These are phyloP conservation scores for Elachura formosa DNA, from an alignment of 2,113 vertebrate species.

Conservation along the genomic window DNA sequence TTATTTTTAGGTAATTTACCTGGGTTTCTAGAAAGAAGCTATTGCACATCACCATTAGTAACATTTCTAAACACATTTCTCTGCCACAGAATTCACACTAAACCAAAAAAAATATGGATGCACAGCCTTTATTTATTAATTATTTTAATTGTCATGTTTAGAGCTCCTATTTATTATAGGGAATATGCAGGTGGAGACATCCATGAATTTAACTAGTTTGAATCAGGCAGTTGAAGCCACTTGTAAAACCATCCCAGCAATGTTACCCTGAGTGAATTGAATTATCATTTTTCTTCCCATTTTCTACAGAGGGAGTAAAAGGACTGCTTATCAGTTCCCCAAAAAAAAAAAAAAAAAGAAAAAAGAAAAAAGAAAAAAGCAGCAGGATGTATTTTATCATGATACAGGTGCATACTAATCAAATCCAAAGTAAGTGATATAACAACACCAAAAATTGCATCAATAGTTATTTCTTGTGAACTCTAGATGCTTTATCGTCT, in stretches of 20 bases:
- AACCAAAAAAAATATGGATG: not conserved
- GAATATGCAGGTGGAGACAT: not conserved
- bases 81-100: not conserved
- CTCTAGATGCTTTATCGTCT: not conserved
- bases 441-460: not conserved
- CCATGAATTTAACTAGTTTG: not conserved
- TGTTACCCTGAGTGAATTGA: not conserved
- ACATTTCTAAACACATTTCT: not conserved
- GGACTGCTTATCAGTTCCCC: not conserved
- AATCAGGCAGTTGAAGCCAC: not conserved
- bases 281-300: not conserved
- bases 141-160: not conserved
- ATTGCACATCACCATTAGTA: not conserved
- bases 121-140: not conserved
- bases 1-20: not conserved
- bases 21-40: not conserved
- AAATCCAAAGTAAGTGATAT: not conserved
- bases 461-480: not conserved
- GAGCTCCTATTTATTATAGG: not conserved
- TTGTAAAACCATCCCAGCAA: not conserved
- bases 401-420: not conserved
- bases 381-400: not conserved
- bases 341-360: not conserved
- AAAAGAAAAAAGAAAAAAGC: not conserved
- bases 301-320: not conserved